phyloP scores from a whole-genome alignment of 1,140 invertebrate genomes.

The Ptiloglossa arizonensis region DNA sequence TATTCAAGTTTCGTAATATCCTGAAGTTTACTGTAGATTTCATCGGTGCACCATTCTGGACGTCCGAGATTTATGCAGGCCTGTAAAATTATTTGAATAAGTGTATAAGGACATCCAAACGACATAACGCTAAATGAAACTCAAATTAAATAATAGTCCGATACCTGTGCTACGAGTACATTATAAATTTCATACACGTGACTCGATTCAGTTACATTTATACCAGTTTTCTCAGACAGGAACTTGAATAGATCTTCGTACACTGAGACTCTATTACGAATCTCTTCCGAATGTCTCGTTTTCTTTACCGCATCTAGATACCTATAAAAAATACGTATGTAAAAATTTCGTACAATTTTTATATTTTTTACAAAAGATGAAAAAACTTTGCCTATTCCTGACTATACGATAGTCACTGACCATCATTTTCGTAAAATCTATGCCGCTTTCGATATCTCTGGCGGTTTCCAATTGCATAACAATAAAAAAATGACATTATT shows the following conservation, averaged over 20 bases:
- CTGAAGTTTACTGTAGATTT: constrained; percentile 82
- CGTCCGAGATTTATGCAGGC: constrained; percentile 82
- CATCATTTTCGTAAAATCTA: background rate
- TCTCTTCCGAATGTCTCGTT: constrained; percentile 72
- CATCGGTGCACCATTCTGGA: constrained; percentile 84
- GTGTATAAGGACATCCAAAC: no score
- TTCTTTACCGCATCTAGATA: constrained; percentile 42
- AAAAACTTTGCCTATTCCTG: no score
- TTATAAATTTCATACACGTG: constrained; percentile 79
- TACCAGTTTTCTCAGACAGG: constrained; percentile 79
- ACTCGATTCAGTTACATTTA: constrained; percentile 76
- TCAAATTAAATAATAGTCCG: background rate
- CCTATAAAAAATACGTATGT: constrained; percentile 43
- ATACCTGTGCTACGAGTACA: constrained; percentile 81
- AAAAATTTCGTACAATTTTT: background rate
- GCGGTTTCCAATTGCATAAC: no score
- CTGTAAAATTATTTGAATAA: constrained; percentile 60
- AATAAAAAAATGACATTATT: background rate
- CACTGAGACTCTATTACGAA: constrained; percentile 76
- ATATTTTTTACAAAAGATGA: background rate
- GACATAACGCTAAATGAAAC: no score
- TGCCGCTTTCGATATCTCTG: no score
- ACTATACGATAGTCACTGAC: no score
- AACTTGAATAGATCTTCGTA: constrained; percentile 80
- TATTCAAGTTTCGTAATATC: constrained; percentile 79